These are phyloP conservation scores for Nymphicus hollandicus DNA, from an alignment of 2,113 vertebrate species.

Conservation along the genomic window DNA sequence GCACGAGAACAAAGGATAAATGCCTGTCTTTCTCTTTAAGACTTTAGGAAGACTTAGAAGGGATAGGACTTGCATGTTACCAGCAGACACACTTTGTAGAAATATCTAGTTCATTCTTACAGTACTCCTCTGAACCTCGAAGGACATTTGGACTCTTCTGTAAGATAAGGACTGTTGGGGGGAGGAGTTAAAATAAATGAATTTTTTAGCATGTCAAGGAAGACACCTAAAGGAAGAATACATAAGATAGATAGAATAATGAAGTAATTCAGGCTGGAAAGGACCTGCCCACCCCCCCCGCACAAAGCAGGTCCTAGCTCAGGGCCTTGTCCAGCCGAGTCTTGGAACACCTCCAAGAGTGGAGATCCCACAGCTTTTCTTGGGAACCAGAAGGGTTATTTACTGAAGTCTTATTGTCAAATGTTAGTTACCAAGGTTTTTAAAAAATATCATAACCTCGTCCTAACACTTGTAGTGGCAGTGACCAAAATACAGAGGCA, in stretches of 20 bases:
- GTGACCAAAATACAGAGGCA: neutral
- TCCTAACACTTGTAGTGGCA: neutral
- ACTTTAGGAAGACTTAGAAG: neutral
- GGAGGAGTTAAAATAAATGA: neutral
- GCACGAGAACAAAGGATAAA: neutral
- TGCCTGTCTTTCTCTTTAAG: neutral
- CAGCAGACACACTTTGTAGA: neutral
- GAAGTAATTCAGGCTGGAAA: neutral
- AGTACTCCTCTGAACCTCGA: neutral
- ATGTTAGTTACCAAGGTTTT: neutral
- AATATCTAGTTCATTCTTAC: neutral
- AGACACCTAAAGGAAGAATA: neutral
- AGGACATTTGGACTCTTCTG: neutral
- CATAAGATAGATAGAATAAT: neutral
- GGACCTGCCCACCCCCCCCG: neutral
- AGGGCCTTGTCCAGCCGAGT: neutral
- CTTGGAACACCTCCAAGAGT: neutral
- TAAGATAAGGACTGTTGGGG: neutral
- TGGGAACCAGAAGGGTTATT: neutral
- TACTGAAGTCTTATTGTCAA: neutral
- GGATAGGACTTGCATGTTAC: neutral
- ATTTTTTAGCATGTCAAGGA: neutral
- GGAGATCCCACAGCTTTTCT: neutral
- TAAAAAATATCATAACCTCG: neutral
- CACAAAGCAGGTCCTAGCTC: neutral